Percentiles rank a stretch among this genome's conserved stretches.
phyloP scores from a whole-genome alignment of 2,797 vertebrate species.

The Ctenosaura bakeri region DNA sequence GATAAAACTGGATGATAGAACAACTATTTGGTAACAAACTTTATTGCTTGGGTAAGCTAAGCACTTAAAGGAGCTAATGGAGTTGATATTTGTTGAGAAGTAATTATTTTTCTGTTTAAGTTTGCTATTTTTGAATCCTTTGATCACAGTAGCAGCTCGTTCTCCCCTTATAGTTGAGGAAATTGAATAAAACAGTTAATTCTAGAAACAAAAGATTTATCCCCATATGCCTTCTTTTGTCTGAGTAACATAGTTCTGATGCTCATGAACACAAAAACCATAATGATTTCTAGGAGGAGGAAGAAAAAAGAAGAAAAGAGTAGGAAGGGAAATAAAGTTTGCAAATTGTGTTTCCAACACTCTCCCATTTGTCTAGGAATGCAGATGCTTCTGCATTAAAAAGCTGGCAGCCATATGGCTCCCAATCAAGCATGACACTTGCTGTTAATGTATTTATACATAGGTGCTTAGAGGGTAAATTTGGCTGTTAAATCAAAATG shows the following conservation, averaged over 20 bases:
- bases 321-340: constrained; percentile 33
- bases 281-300: not conserved
- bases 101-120: constrained; percentile 12
- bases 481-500: constrained; percentile 39
- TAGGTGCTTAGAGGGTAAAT: constrained; percentile 36
- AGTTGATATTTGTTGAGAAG: not conserved
- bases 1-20: not conserved
- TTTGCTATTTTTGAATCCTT: constrained; percentile 8
- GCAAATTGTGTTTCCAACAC: constrained; percentile 22
- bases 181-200: constrained; percentile 19
- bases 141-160: not conserved
- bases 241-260: constrained; percentile 24
- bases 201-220: constrained; percentile 12
- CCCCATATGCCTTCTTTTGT: not conserved
- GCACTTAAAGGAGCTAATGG: not conserved
- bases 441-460: constrained; percentile 34
- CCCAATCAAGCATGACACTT: constrained; percentile 25
- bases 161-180: not conserved
- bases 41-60: constrained; percentile 21
- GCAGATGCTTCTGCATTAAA: constrained; percentile 37
- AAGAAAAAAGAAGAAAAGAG: not conserved
- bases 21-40: not conserved
- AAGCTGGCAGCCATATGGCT: constrained; percentile 50
- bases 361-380: constrained; percentile 42
- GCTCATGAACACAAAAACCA: not conserved